Percentiles rank a stretch among this genome's conserved stretches.
Evolutionary conservation across 2,113 vertebrate species (phyloP).

Genomic region (Plectropomus leopardus): DNA sequence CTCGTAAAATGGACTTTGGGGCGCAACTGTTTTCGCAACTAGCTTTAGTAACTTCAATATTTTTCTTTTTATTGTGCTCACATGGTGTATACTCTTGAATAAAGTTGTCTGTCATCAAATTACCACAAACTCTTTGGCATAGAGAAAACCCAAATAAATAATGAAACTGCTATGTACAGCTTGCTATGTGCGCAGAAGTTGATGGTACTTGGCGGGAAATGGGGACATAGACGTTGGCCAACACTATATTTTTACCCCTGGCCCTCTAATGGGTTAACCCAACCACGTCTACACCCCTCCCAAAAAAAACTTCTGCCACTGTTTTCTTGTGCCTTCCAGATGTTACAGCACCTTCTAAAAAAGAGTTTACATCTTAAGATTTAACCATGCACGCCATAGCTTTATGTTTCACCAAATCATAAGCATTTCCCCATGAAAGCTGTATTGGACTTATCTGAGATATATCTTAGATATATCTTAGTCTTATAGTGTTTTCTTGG

Average conservation of each 20-base stretch:
- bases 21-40: too few relatives aligned
- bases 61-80: background rate
- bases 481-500: slow-evolving; percentile 48
- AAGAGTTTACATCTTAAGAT: slow-evolving; percentile 10
- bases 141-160: background rate
- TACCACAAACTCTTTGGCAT: background rate
- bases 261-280: background rate
- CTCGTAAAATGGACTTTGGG: background rate
- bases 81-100: too few relatives aligned
- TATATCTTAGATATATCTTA: slow-evolving; percentile 35
- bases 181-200: background rate
- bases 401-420: slow-evolving; percentile 15
- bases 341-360: background rate
- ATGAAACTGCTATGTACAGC: background rate
- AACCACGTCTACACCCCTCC: slow-evolving; percentile 12
- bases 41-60: background rate
- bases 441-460: slow-evolving; percentile 39
- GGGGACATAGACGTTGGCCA: background rate
- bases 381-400: background rate
- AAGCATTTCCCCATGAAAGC: slow-evolving; percentile 20
- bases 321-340: slow-evolving; percentile 24
- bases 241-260: background rate
- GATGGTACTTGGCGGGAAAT: background rate
- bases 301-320: background rate
- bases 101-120: background rate